Percentiles rank a stretch among this genome's conserved stretches.
Conservation (phyloP, 2,888 invertebrate species). For the Gymnocheta viridis region DNA sequence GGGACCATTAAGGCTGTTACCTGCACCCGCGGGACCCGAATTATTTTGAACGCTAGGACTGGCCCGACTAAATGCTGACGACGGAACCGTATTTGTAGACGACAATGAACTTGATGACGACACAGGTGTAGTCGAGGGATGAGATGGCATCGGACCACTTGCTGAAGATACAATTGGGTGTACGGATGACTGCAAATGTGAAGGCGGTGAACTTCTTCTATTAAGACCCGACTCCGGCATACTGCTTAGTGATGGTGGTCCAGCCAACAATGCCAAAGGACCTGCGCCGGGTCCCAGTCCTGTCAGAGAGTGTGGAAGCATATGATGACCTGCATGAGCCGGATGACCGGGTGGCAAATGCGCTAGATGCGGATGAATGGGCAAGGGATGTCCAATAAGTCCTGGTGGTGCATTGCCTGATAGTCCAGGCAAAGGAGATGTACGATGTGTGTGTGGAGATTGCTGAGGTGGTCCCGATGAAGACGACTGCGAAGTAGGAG, state of each 20-base stretch:
- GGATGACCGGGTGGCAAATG: conserved; percentile 79
- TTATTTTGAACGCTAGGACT: conserved; percentile 82
- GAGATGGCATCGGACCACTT: conserved; percentile 65
- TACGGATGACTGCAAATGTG: conserved; percentile 77
- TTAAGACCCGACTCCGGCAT: conserved; percentile 79
- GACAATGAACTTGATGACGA: conserved; percentile 74
- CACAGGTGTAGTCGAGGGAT: conserved; percentile 63
- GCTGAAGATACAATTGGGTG: conserved; percentile 75
- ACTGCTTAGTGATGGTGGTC: conserved; percentile 78
- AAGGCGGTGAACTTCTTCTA: conserved; percentile 80
- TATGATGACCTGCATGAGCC: conserved; percentile 81
- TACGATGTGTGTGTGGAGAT: conserved; percentile 78
- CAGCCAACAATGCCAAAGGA: conserved; percentile 78
- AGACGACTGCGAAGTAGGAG: conserved; percentile 74
- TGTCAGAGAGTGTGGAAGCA: conserved; percentile 79
- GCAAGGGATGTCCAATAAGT: conserved; percentile 81
- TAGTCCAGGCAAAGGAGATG: conserved; percentile 80
- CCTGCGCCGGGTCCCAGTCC: conserved; percentile 78
- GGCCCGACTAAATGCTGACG: conserved; percentile 82
- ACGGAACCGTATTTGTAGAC: conserved; percentile 79
- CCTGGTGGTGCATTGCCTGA: conserved; percentile 77
- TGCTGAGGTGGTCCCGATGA: conserved; percentile 75
- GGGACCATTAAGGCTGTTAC: conserved; percentile 59
- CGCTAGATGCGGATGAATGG: conserved; percentile 80
- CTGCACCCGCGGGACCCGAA: conserved; percentile 65